A percentile compares a stretch with the other conserved stretches of the same genome.
Conservation (phyloP, 2,797 vertebrate genomes). For the Centroberyx gerrardi region DNA sequence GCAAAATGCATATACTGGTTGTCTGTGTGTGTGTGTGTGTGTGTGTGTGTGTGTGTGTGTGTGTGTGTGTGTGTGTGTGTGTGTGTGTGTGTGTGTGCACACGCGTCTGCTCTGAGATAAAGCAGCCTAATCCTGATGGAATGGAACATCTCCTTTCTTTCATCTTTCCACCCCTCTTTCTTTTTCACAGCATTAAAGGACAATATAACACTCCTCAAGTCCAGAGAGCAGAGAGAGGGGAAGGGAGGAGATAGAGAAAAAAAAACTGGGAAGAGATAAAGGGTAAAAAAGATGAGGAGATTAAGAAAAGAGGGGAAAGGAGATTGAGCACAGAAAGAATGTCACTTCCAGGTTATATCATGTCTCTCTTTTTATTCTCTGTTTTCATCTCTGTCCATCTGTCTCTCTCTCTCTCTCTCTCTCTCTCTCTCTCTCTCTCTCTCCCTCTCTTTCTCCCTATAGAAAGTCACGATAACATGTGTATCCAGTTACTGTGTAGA, state of each 20-base stretch:
- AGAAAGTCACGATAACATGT: conserved; percentile 63
- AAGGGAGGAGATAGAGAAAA: conserved; percentile 15
- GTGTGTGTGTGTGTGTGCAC: conserved; percentile 1
- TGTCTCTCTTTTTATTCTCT: not conserved
- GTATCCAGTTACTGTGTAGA: conserved; percentile 67
- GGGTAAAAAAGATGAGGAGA: conserved; percentile 64
- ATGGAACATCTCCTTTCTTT: conserved; percentile 65
- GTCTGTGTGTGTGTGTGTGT: conserved; percentile 9
- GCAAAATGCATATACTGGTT: conserved; percentile 30
- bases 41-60: conserved; percentile 3
- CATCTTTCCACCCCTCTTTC: conserved; percentile 35
- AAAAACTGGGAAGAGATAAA: conserved; percentile 45
- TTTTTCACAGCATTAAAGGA: conserved; percentile 59
- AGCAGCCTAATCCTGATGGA: conserved; percentile 60
- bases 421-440: conserved; percentile 10
- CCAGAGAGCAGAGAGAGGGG: not conserved
- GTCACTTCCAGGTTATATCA: conserved; percentile 38
- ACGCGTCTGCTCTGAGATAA: conserved; percentile 47
- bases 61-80: conserved; percentile 9
- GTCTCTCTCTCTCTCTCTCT: not conserved
- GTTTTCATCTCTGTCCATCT: not conserved
- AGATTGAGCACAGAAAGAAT: conserved; percentile 51
- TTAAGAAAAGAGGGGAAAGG: conserved; percentile 46
- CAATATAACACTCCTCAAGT: conserved; percentile 46
- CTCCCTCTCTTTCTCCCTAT: conserved; percentile 15